Conservation (phyloP, 2,113 vertebrate species). For the Sisor rabdophorus region DNA sequence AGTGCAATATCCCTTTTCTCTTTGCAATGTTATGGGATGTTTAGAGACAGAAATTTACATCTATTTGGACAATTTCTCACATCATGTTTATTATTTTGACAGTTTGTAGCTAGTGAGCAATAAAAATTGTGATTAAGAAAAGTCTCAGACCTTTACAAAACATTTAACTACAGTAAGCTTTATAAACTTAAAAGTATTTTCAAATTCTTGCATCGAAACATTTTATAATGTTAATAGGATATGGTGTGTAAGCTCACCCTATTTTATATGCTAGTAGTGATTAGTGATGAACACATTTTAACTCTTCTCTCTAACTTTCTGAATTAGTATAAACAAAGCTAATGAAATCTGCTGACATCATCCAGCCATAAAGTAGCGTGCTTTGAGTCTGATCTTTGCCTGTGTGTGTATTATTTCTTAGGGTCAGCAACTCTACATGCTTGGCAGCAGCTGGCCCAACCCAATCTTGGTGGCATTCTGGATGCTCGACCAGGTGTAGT, state of each 20-base stretch:
- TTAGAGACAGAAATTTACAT: not conserved
- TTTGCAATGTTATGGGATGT: not conserved
- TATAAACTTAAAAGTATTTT: not conserved
- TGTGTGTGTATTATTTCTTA: conserved; percentile 48
- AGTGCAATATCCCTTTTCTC: not conserved
- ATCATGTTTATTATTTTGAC: not conserved
- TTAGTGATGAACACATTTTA: not conserved
- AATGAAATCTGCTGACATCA: not conserved
- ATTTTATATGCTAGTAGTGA: not conserved
- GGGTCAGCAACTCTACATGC: conserved; percentile 97
- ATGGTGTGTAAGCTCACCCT: not conserved
- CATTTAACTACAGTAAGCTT: not conserved
- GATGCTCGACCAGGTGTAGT: conserved; percentile 91
- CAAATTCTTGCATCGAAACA: not conserved
- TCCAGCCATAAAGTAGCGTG: not conserved
- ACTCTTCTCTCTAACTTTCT: not conserved
- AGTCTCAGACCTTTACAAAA: not conserved
- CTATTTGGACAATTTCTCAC: not conserved
- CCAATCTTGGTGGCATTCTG: conserved; percentile 90
- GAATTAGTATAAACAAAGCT: not conserved
- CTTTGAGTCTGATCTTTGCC: not conserved
- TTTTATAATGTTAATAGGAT: not conserved
- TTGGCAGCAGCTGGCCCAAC: conserved; percentile 97
- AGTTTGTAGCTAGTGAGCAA: no score
- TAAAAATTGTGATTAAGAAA: no score